Conservation (phyloP, 2,797 vertebrate species). For the Platyrinchus mystaceus region DNA sequence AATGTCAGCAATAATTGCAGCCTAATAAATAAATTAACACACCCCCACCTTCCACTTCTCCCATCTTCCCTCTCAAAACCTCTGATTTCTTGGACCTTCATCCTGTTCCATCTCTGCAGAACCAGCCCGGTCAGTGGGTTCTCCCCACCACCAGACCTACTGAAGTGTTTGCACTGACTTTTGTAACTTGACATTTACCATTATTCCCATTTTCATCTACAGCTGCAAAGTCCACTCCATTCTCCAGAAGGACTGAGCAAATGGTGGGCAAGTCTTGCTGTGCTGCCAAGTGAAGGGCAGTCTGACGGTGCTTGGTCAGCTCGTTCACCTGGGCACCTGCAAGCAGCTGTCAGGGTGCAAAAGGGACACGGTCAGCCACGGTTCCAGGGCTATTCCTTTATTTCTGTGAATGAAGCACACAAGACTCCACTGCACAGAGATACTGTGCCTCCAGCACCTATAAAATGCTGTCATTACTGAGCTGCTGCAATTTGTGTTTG, state of each 20-base stretch:
- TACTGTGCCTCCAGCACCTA: neutral
- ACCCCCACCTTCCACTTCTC: neutral
- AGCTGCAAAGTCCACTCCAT: constrained; percentile 92
- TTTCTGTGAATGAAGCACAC: neutral
- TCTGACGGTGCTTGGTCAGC: constrained; percentile 97
- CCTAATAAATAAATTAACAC: neutral
- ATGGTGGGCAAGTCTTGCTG: constrained; percentile 97
- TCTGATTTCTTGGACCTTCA: neutral
- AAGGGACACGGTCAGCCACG: neutral
- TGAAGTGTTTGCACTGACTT: neutral
- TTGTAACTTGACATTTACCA: constrained; percentile 73
- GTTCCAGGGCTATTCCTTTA: neutral
- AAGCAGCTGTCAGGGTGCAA: constrained; percentile 82
- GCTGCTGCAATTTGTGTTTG: neutral
- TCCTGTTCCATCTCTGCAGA: neutral
- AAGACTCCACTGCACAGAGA: neutral
- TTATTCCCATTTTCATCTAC: constrained; percentile 98
- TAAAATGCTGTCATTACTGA: neutral
- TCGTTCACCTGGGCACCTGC: constrained; percentile 97
- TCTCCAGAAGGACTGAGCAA: constrained; percentile 96
- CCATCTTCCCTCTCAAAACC: neutral
- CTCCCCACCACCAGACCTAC: neutral
- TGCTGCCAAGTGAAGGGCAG: constrained; percentile 92
- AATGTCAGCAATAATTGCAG: neutral
- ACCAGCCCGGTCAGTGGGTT: neutral